Conservation (phyloP, 2,888 invertebrate species). For the Lordiphosa fenestrarum region DNA sequence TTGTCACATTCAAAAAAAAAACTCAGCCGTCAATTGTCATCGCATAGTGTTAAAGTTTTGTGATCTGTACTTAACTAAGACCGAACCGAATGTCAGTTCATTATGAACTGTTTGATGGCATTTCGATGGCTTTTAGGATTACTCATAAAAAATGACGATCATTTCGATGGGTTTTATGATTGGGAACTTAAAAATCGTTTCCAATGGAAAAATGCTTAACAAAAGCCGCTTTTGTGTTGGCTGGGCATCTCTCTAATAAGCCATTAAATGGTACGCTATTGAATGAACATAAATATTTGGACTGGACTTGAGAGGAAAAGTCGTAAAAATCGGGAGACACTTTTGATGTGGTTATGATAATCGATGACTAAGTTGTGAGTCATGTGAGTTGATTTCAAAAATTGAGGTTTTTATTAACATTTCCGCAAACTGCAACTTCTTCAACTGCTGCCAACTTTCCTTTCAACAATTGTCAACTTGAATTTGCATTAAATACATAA, state of each 20-base stretch:
- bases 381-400: constrained; percentile 22
- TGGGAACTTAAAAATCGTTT: constrained; percentile 58
- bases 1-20: constrained; percentile 35
- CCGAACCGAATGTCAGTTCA: constrained; percentile 37
- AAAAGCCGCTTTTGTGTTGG: constrained; percentile 61
- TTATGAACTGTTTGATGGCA: constrained; percentile 39
- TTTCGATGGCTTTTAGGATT: constrained; percentile 21
- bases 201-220: constrained; percentile 36
- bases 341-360: constrained; percentile 56
- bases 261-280: constrained; percentile 55
- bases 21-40: constrained; percentile 31
- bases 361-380: constrained; percentile 35
- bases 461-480: constrained; percentile 10
- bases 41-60: constrained; percentile 35
- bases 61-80: constrained; percentile 12
- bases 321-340: constrained; percentile 49
- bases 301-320: constrained; percentile 38
- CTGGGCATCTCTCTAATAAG: constrained; percentile 66
- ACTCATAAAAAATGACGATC: constrained; percentile 26
- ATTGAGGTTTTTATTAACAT: background rate
- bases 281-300: constrained; percentile 60
- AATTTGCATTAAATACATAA: constrained; percentile 14
- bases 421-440: constrained; percentile 5
- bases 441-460: background rate
- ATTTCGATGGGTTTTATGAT: constrained; percentile 40